phyloP scores from a whole-genome alignment of 64 coral and sea anemone species.

The Astreopora myriophthalma region DNA sequence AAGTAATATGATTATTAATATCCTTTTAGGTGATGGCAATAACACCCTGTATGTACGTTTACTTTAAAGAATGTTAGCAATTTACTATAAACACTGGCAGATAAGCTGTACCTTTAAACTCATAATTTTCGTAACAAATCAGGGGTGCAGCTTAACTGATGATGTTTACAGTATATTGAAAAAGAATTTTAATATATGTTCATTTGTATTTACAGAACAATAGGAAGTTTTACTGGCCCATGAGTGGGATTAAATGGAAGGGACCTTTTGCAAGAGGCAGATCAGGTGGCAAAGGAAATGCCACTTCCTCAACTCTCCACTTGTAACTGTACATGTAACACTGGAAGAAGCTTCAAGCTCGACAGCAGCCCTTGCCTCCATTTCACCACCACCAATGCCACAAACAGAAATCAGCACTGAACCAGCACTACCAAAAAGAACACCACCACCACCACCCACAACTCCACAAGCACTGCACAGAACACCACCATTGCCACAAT shows the following conservation, averaged over 20 bases:
- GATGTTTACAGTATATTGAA: constrained; percentile 45
- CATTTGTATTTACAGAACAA: not conserved
- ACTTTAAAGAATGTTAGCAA: not conserved
- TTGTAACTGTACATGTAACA: not conserved
- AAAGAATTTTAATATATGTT: constrained; percentile 18
- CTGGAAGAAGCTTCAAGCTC: not conserved
- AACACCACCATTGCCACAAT: not conserved
- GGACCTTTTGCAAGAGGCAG: constrained; percentile 3
- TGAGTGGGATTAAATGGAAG: constrained; percentile 1
- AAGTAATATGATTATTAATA: constrained; percentile 48
- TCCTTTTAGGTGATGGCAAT: constrained; percentile 35
- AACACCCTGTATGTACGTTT: not conserved
- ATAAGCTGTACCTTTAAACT: not conserved
- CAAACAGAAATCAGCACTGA: not conserved
- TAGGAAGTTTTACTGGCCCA: not conserved
- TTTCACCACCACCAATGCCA: not conserved
- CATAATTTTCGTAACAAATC: constrained; percentile 8
- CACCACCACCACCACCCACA: constrained; percentile 6
- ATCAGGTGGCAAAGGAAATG: constrained; percentile 8
- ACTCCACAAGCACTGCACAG: constrained; percentile 4
- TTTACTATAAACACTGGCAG: constrained; percentile 8
- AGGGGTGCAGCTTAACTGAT: constrained; percentile 39
- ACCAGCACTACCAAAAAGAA: constrained; percentile 30
- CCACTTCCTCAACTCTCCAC: constrained; percentile 3
- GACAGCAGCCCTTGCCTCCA: not conserved